phyloP scores from a whole-genome alignment of 1,140 invertebrate genomes.

The Seison nebaliae region DNA sequence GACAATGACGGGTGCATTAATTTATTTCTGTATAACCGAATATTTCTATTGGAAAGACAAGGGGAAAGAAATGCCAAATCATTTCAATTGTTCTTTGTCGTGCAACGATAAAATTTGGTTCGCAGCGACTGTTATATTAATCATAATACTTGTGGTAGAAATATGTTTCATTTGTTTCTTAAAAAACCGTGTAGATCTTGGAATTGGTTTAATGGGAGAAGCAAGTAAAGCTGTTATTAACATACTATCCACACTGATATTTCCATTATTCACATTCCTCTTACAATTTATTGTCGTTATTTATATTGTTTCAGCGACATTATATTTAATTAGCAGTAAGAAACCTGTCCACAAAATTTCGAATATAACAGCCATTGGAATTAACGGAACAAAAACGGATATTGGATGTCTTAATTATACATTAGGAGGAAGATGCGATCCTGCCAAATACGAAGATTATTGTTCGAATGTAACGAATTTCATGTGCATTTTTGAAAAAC shows the following conservation, averaged over 20 bases:
- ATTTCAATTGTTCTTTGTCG: too few species aligned
- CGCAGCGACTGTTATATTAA: not conserved
- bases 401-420: too few species aligned
- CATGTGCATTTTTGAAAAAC: not conserved
- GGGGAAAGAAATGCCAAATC: too few species aligned
- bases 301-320: conserved; percentile 42
- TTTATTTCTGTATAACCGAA: not conserved
- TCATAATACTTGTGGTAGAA: conserved; percentile 28
- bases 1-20: conserved; percentile 32
- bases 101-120: not conserved
- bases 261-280: conserved; percentile 64
- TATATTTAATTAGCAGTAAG: conserved; percentile 32
- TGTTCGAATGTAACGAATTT: not conserved
- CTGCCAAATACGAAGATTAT: not conserved
- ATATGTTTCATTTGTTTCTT: conserved; percentile 53
- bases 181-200: conserved; percentile 51
- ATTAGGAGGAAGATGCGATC: not conserved
- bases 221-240: conserved; percentile 58
- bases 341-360: conserved; percentile 16
- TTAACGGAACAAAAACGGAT: too few species aligned
- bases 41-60: not conserved
- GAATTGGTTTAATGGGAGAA: conserved; percentile 56
- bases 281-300: conserved; percentile 45
- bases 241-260: conserved; percentile 55
- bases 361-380: not conserved